Base-by-base conservation (phyloP, 2,113 vertebrate species). In the Cromileptes altivelis region DNA sequence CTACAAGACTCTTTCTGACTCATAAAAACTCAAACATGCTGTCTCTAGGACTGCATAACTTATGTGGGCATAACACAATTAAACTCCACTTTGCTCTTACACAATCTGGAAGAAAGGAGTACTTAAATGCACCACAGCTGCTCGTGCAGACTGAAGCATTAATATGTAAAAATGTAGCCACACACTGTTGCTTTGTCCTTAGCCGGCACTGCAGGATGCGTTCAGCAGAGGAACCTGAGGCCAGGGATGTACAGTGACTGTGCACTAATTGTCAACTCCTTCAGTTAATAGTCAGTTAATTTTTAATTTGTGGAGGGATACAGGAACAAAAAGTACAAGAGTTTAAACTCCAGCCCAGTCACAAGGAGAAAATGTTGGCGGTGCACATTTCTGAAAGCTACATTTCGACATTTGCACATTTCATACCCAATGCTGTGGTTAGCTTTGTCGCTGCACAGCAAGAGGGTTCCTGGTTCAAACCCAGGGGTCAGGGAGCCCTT, bases 201-300 rank as follows among this genome's bases (percentile, higher is more conserved):
- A 75, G 75, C 58, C 60, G 57, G 64, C 64, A 60, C 52, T 70
- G 69, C 56, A 84, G 82, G 80, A 81, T 1, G 61, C 73, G 72
- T 84, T 80, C 30, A 75, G 70, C 75, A 42, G 40, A 85, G 84
- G 18, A 85, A 82, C 78, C 85, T 3, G 73, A 87, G 81, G 81
- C 56, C 55, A 17, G 13, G 40, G 77, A 80, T 72, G 67, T 62
- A 61, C 70, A 50, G 30, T 72, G 21, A 85, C 61, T 80, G 13
- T 68, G 78, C 75, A 75, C 76, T 81, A 84, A 90, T 90, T 78
- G 87, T 65, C 69, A 60, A 42, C 73, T 78, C 63, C 81, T 79
- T 78, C 73, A 79, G 85, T 76, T 84, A 90, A 90, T 73, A 72
- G 76, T 17, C 42, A 71, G 86, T 90, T 73, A 85, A 92, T 86